Percentiles rank a stretch among this genome's conserved stretches.
Evolutionary conservation across 2,113 vertebrate genomes (phyloP).

Genomic region (Marmota flaviventris): DNA sequence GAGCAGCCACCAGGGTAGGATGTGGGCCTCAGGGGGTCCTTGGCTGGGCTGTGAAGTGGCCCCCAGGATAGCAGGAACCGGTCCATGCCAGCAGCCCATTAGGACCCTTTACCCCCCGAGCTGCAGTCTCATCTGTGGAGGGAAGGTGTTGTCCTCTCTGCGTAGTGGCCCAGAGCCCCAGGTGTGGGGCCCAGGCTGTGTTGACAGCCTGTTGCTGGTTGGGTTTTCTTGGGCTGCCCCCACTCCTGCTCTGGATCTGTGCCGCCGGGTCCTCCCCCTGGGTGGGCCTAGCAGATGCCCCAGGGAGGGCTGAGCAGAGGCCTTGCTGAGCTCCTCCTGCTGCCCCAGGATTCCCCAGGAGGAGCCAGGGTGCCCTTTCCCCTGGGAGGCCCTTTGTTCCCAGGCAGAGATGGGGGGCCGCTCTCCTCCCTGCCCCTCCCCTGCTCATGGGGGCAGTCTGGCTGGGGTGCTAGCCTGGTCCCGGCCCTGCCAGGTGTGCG

Average conservation of each 20-base stretch:
- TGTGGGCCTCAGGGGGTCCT: rapidly evolving
- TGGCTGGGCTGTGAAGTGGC: background rate
- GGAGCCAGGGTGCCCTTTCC: no score
- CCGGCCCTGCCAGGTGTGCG: background rate
- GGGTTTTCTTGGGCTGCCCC: background rate
- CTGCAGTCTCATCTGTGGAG: background rate
- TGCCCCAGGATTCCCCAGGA: rapidly evolving
- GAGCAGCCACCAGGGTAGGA: background rate
- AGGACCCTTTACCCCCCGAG: background rate
- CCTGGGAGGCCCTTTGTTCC: background rate
- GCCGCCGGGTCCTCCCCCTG: rapidly evolving
- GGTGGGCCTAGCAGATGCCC: background rate
- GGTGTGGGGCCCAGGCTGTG: no score
- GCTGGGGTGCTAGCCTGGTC: background rate
- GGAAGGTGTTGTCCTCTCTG: rapidly evolving
- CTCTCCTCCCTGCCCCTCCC: rapidly evolving
- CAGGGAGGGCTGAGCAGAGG: no score
- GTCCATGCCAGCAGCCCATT: no score
- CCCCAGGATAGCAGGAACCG: rapidly evolving
- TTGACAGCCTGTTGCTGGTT: background rate
- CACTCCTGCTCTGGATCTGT: no score
- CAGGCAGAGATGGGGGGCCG: background rate
- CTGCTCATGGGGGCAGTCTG: rapidly evolving
- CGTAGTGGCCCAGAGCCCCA: background rate
- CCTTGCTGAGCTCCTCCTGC: no score